These are phyloP conservation scores for Lutjanus campechanus DNA, from an alignment of 2,797 vertebrate genomes.

Conservation along the genomic window DNA sequence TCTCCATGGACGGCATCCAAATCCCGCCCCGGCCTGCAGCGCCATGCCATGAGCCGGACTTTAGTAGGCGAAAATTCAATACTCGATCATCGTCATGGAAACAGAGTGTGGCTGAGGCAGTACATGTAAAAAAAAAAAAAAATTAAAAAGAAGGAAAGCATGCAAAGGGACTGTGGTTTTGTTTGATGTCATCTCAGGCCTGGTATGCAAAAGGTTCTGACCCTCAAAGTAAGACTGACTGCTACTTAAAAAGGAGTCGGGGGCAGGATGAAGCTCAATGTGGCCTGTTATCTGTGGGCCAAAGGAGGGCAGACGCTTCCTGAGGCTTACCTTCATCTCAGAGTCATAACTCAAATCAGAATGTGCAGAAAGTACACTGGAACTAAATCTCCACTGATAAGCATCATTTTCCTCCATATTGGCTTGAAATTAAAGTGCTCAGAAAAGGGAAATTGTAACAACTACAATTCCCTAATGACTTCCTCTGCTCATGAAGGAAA, in stretches of 20 bases:
- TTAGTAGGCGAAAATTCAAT: constrained; percentile 43
- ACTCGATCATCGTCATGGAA: constrained; percentile 66
- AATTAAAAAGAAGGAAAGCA: neutral
- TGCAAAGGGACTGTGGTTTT: constrained; percentile 21
- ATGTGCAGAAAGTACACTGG: neutral
- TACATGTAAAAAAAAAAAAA: neutral
- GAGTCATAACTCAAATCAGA: neutral
- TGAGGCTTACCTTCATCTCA: constrained; percentile 1
- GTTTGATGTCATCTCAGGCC: constrained; percentile 49
- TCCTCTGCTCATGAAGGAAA: neutral
- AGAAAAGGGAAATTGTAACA: neutral
- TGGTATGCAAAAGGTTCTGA: constrained; percentile 58
- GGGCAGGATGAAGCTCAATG: constrained; percentile 19
- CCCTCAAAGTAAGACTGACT: constrained; percentile 26
- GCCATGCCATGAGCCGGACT: constrained; percentile 43
- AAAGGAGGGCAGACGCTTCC: constrained; percentile 37
- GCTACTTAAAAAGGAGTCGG: constrained; percentile 51
- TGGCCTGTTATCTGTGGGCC: constrained; percentile 27
- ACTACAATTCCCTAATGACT: neutral
- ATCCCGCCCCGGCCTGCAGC: constrained; percentile 61
- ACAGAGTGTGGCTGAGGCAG: constrained; percentile 38
- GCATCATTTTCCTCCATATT: neutral
- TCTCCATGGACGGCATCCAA: constrained; percentile 55
- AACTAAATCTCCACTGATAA: neutral
- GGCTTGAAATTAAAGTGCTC: neutral